Conservation (phyloP, 2,113 vertebrate genomes). For the Verasper variegatus region DNA sequence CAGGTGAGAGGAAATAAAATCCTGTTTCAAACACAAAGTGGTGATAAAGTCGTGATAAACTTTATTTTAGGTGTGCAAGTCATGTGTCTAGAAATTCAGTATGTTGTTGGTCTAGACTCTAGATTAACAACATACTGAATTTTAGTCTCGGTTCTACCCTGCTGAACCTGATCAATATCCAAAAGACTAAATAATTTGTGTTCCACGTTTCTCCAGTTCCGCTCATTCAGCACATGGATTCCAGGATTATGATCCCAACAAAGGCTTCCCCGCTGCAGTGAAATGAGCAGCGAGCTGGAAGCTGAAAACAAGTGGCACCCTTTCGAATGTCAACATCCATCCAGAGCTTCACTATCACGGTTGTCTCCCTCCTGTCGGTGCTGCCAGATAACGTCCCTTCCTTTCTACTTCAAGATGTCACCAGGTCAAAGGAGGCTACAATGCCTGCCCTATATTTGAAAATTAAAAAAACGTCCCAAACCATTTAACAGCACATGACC, state of each 20-base stretch:
- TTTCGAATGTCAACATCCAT: constrained; percentile 40
- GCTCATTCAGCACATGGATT: constrained; percentile 98
- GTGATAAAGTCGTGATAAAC: neutral
- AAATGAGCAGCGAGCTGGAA: constrained; percentile 16
- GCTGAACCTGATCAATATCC: constrained; percentile 16
- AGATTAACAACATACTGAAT: neutral
- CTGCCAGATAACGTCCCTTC: constrained; percentile 33
- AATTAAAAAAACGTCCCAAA: constrained; percentile 1
- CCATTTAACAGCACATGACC: neutral
- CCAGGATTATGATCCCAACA: constrained; percentile 96
- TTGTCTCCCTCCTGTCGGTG: constrained; percentile 42
- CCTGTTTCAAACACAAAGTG: neutral
- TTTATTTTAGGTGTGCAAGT: neutral
- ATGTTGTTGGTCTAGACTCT: too few relatives aligned
- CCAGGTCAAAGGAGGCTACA: constrained; percentile 6
- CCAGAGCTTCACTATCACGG: constrained; percentile 28
- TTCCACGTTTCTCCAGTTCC: constrained; percentile 84
- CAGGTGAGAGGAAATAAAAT: constrained; percentile 82
- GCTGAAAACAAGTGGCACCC: constrained; percentile 12
- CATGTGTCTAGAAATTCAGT: neutral
- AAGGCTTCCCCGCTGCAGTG: constrained; percentile 81
- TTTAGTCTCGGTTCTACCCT: neutral
- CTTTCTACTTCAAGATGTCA: constrained; percentile 35
- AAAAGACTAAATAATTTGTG: neutral
- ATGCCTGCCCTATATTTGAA: neutral